Base-by-base conservation (phyloP, 2,888 invertebrate genomes). In the Pogonocherus hispidulus region DNA sequence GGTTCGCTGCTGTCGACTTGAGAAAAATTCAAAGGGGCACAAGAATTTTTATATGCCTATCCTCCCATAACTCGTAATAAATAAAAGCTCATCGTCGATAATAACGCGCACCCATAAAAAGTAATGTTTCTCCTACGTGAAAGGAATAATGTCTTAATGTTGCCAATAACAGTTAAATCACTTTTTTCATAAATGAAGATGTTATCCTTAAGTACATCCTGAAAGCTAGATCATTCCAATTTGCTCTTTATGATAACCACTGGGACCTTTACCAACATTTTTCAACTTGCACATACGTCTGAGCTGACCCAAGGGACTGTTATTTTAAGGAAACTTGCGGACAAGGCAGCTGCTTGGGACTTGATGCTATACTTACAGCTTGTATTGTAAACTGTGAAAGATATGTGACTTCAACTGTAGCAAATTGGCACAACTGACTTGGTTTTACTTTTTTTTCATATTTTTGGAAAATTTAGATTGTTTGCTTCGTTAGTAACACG, bases 81-180 rank as follows among this genome's bases (percentile, higher is more conserved):
- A 73, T 71, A 73, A 73, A 69, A 69, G 67, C 44, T 27, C 57
- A 69, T 69, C 46, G 22, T 37, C 22, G 67, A 73, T 70, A 70
- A 73, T 66, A 71, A 70, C 71, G 71, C 67, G 60, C 66, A 46
- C 44, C 71, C 73, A 64, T 68, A 71, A 65, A 68, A 51, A 68
- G 73, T 23, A 37, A 63, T 66, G 56, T 63, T 69, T 57, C 56
- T 63, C 55, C 23, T 71, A 73, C 73, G 73, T 70, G 73, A 68
- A 73, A 70, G 66, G 73, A 69, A 76, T 76, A 74, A 76, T 74
- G 74, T 74, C 76, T 76, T 75, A 75, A 76, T 75, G 76, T 74
- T 72, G 64, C 47, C 75, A 69, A 75, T 75, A 76, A 75, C 72
- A 75, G 72, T 74, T 70, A 75, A 71, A 63, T 46, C 56, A 57